Base-by-base conservation (phyloP, 2,888 invertebrate genomes). In the Pachymerium ferrugineum region DNA sequence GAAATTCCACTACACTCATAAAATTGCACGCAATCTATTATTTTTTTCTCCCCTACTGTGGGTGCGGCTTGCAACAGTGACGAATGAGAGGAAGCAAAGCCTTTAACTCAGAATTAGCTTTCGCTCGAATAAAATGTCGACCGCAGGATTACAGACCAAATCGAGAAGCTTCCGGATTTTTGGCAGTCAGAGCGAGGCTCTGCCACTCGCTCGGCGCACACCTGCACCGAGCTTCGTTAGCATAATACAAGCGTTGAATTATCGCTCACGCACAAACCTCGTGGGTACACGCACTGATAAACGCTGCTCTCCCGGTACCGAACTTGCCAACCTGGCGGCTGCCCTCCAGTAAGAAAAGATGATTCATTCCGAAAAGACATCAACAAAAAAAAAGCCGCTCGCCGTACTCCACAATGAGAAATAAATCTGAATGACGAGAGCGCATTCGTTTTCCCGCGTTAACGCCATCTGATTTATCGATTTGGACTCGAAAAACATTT, bases 181-280 rank as follows among this genome's bases (percentile, higher is more conserved):
- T 62, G 62, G 62, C 62, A 62, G 62, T 62, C 62, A 28, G 28
- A 62, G 28, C 62, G 62, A 62, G 62, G 62, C 14, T 28, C 25
- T 3, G 25, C 10, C n/a, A 12, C 62, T 62, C 62, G 28, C 62
- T 62, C 62, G 62, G 62, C 28, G 62, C 62, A 62, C n/a, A n/a
- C 25, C 25, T 62, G 62, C 28, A 28, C 25, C 62, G 62, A 22
- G 25, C 62, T 62, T 62, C 62, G 62, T 62, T 62, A 62, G 62
- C 62, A 62, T 62, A 62, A 62, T 62, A 62, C 62, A 62, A 62
- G 62, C 62, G 62, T 62, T 62, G 62, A 62, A 62, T 62, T 62
- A 62, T 62, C 62, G 62, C 62, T 62, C 62, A 62, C 62, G 62
- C 62, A 62, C 62, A 62, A 62, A 62, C 62, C 62, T 22, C 25